A percentile compares a stretch with the other conserved stretches of the same genome.
phyloP scores from a whole-genome alignment of 1,140 invertebrate genomes.

The Vanessa atalanta region DNA sequence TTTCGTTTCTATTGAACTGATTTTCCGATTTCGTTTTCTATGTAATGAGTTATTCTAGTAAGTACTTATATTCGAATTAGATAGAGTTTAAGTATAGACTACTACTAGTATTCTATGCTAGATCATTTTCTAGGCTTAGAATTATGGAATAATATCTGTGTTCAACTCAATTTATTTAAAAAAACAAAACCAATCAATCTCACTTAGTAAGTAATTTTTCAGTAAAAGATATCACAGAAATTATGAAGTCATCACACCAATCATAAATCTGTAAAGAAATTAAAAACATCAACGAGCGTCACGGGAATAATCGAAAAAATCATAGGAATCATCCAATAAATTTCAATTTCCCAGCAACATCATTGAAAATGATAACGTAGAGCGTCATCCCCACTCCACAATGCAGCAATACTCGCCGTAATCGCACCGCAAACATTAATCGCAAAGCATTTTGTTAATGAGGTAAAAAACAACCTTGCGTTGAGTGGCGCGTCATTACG shows the following conservation, averaged over 20 bases:
- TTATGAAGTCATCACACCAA: constrained; percentile 6
- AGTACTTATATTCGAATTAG: too few species aligned
- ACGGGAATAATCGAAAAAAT: constrained; percentile 19
- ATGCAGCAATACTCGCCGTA: constrained; percentile 50
- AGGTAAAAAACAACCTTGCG: constrained; percentile 67
- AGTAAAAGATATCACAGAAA: not conserved
- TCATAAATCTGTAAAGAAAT: constrained; percentile 19
- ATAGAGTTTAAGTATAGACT: too few species aligned
- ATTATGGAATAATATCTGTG: too few species aligned
- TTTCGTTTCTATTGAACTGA: too few species aligned
- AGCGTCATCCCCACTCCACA: constrained; percentile 35
- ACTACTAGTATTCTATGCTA: too few species aligned
- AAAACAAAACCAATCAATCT: too few species aligned
- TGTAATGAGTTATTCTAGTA: too few species aligned
- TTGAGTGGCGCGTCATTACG: constrained; percentile 66
- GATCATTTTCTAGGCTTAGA: too few species aligned
- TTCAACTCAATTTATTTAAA: too few species aligned
- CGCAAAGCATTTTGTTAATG: constrained; percentile 72
- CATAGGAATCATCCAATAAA: constrained; percentile 31
- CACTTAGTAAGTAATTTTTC: too few species aligned
- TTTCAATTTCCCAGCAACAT: constrained; percentile 33
- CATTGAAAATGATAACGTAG: constrained; percentile 37
- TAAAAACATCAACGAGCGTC: constrained; percentile 19
- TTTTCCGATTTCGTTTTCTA: too few species aligned
- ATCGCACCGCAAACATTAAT: constrained; percentile 60